A percentile compares a stretch with the other conserved stretches of the same genome.
phyloP scores from a whole-genome alignment of 2,888 invertebrate species.

The Microctonus hyperodae region DNA sequence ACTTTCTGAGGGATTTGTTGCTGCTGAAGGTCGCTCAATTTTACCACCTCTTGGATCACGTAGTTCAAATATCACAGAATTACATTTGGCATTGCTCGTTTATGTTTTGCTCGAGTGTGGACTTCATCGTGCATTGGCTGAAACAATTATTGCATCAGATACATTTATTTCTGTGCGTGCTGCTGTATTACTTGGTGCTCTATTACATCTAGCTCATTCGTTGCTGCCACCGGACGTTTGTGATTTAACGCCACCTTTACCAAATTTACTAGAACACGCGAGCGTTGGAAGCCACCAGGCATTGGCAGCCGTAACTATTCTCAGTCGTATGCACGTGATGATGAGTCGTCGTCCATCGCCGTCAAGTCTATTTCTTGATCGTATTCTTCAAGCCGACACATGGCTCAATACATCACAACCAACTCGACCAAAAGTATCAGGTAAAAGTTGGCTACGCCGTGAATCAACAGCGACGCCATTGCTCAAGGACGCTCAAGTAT shows the following conservation, averaged over 20 bases:
- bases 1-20: conserved; percentile 93
- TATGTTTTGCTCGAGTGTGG: conserved; percentile 89
- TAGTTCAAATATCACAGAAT: conserved; percentile 89
- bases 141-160: conserved; percentile 90
- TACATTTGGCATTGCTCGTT: conserved; percentile 87
- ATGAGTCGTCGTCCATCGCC: conserved; percentile 83
- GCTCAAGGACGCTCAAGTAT: conserved; percentile 82
- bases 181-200: conserved; percentile 86
- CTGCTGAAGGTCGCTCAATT: conserved; percentile 85
- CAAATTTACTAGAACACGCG: conserved; percentile 82
- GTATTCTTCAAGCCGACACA: conserved; percentile 68
- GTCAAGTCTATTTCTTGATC: conserved; percentile 83
- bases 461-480: conserved; percentile 56
- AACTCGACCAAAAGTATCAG: conserved; percentile 49
- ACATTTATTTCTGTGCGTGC: conserved; percentile 90
- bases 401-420: conserved; percentile 56
- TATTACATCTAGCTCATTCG: conserved; percentile 85
- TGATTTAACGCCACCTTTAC: conserved; percentile 83
- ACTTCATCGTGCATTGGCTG: conserved; percentile 85
- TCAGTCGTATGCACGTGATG: conserved; percentile 80
- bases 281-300: conserved; percentile 82
- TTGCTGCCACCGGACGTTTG: conserved; percentile 88
- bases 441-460: conserved; percentile 55
- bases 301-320: conserved; percentile 80
- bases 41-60: conserved; percentile 85